Conservation (phyloP, 2,888 invertebrate genomes). For the Orthosia cruda region DNA sequence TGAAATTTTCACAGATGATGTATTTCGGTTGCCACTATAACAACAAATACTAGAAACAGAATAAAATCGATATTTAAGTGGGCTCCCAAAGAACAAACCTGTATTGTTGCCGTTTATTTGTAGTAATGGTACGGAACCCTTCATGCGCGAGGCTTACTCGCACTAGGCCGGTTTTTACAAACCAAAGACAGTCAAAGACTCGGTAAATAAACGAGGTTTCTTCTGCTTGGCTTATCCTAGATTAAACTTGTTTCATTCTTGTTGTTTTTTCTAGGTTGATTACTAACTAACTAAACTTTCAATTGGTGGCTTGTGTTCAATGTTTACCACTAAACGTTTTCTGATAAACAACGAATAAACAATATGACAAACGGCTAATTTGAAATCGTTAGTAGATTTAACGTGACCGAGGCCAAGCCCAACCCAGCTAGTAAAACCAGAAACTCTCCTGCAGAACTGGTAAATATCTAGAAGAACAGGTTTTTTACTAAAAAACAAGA, state of each 20-base stretch:
- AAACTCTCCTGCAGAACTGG: conserved; percentile 17
- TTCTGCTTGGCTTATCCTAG: background rate
- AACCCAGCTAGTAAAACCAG: background rate
- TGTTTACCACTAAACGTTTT: background rate
- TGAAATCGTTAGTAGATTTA: conserved; percentile 26
- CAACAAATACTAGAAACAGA: too few species aligned
- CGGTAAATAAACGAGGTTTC: background rate
- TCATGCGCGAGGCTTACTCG: too few species aligned
- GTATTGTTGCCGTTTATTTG: too few species aligned
- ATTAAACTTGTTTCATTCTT: too few species aligned
- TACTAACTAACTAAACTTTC: too few species aligned
- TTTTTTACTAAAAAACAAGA: conserved; percentile 11
- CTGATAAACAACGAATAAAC: background rate
- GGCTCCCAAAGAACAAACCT: too few species aligned
- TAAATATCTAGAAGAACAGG: conserved; percentile 29
- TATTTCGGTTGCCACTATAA: too few species aligned
- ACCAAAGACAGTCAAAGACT: background rate
- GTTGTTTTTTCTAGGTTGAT: too few species aligned
- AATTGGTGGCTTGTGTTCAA: too few species aligned
- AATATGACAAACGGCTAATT: background rate
- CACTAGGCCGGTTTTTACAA: background rate
- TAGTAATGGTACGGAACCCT: too few species aligned
- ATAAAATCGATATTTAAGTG: too few species aligned
- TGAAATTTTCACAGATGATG: too few species aligned
- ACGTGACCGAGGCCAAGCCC: conserved; percentile 3